Evolutionary conservation across 2,888 invertebrate genomes (phyloP).

Genomic region (Sinodicranocentrus sp.): DNA sequence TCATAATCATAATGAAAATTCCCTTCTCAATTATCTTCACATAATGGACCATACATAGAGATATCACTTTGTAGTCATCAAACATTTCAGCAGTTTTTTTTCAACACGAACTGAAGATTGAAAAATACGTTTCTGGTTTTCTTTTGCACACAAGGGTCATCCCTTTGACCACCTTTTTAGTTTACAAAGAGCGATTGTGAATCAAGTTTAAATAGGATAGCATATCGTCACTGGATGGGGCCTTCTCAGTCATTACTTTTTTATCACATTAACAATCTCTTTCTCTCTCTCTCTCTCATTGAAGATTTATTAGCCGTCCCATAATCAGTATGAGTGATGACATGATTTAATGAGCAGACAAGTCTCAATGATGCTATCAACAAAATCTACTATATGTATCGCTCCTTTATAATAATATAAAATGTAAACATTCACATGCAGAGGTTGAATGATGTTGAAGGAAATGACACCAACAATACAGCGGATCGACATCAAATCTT

Average conservation of each 20-base stretch:
- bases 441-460: too few relatives aligned
- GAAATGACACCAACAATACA: slow-evolving; percentile 6
- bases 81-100: neutral
- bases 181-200: too few relatives aligned
- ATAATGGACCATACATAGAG: neutral
- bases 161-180: too few relatives aligned
- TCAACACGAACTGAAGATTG: too few relatives aligned
- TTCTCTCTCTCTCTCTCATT: too few relatives aligned
- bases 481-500: too few relatives aligned
- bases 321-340: slow-evolving; percentile 35
- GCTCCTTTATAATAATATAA: neutral
- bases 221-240: too few relatives aligned
- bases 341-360: slow-evolving; percentile 50
- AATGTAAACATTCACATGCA: too few relatives aligned
- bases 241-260: too few relatives aligned
- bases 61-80: neutral
- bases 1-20: neutral
- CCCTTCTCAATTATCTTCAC: neutral
- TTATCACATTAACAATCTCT: neutral
- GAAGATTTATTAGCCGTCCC: slow-evolving; percentile 25
- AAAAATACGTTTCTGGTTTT: too few relatives aligned
- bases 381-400: neutral
- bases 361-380: slow-evolving; percentile 1
- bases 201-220: too few relatives aligned
- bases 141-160: too few relatives aligned